Conservation (phyloP, 2,888 invertebrate genomes). For the Xestia ashworthii region DNA sequence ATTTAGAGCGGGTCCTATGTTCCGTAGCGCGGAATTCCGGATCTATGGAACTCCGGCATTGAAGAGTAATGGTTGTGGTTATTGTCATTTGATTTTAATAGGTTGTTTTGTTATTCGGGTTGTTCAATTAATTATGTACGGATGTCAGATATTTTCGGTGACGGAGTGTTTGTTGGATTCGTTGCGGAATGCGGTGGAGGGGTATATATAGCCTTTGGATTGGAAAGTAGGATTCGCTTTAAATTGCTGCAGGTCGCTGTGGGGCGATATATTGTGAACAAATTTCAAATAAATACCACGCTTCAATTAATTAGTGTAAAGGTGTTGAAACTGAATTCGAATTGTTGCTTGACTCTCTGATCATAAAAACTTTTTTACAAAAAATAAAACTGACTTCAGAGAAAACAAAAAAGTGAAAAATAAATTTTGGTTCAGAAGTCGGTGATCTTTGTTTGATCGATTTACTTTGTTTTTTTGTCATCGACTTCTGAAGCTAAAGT, state of each 20-base stretch:
- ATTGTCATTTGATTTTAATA: conserved; percentile 14
- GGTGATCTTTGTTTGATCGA: too few relatives aligned
- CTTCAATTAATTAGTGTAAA: neutral
- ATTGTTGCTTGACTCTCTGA: too few relatives aligned
- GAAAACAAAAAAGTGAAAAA: too few relatives aligned
- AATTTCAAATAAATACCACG: neutral
- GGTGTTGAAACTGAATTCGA: too few relatives aligned
- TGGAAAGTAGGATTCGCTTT: neutral
- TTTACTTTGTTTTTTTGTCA: too few relatives aligned
- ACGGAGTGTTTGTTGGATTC: neutral
- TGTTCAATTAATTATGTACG: neutral
- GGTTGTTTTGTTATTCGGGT: conserved; percentile 7
- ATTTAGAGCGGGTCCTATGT: conserved; percentile 17
- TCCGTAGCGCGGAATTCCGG: conserved; percentile 16
- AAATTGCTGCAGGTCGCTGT: neutral
- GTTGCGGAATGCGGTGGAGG: neutral
- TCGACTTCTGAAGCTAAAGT: too few relatives aligned
- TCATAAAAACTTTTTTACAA: too few relatives aligned
- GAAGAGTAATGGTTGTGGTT: conserved; percentile 5
- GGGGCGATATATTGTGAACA: neutral
- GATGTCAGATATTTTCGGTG: neutral
- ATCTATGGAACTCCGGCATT: neutral
- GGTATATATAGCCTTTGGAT: neutral
- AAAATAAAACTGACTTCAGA: too few relatives aligned
- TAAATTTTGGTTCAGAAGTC: too few relatives aligned